These are phyloP conservation scores for Lasiurus cinereus DNA, from an alignment of 2,113 vertebrate species.

Conservation along the genomic window DNA sequence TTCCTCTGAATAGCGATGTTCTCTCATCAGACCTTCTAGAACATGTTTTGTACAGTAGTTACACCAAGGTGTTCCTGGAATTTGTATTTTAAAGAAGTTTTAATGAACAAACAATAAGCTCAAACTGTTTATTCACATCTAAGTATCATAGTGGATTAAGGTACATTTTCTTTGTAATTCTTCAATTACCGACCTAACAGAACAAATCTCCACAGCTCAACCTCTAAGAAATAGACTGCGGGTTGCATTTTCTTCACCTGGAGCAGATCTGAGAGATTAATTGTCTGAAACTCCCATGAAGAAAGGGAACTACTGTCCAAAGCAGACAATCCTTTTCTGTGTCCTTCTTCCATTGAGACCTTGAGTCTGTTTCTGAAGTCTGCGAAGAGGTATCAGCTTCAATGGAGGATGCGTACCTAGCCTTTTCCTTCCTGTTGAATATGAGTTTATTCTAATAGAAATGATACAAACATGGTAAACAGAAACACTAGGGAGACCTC, in stretches of 20 bases:
- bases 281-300: not conserved
- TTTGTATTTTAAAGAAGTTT: conserved; percentile 36
- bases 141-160: not conserved
- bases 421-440: not conserved
- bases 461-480: not conserved
- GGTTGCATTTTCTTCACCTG: not conserved
- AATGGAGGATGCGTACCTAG: not conserved
- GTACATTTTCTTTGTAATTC: not conserved
- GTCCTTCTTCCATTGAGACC: not conserved
- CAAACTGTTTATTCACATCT: not conserved
- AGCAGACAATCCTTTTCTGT: not conserved
- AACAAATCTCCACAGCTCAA: not conserved
- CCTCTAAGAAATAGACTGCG: not conserved
- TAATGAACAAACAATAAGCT: not conserved
- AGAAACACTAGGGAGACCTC: not conserved
- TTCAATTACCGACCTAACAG: not conserved
- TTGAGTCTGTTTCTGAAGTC: not conserved
- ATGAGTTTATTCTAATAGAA: not conserved
- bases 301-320: not conserved
- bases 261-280: not conserved
- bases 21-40: not conserved
- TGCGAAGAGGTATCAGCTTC: not conserved
- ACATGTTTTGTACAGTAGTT: not conserved
- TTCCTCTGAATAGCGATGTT: not conserved
- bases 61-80: not conserved